phyloP scores from a whole-genome alignment of 2,797 vertebrate genomes.

The Phrynocephalus guinanensis region DNA sequence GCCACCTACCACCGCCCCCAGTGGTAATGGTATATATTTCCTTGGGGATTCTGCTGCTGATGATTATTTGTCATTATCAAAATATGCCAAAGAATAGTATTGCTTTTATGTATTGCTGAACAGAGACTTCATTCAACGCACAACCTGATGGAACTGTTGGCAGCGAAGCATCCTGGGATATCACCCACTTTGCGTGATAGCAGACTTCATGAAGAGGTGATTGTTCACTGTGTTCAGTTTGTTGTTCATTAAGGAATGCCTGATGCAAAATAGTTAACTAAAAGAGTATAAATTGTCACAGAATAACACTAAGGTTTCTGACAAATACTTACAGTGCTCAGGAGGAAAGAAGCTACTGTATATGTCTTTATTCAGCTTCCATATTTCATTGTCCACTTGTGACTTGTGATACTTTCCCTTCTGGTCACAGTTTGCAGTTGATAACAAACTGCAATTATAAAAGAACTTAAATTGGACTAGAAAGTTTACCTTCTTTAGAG shows the following conservation, averaged over 20 bases:
- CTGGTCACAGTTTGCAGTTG: background rate
- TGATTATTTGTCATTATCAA: background rate
- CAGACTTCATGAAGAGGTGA: conserved; percentile 92
- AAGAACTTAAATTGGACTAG: background rate
- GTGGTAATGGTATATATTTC: background rate
- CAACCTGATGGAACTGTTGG: conserved; percentile 93
- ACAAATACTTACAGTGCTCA: background rate
- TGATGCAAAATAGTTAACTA: background rate
- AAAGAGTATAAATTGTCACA: conserved; percentile 7
- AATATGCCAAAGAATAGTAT: conserved; percentile 18
- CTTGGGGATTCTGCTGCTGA: conserved; percentile 34
- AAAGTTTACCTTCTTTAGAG: background rate
- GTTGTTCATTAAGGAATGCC: background rate
- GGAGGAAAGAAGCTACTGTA: background rate
- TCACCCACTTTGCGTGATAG: conserved; percentile 94
- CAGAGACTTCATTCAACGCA: conserved; percentile 99
- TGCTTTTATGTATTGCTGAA: conserved; percentile 52
- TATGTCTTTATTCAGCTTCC: background rate
- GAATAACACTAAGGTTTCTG: background rate
- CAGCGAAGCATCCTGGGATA: conserved; percentile 92
- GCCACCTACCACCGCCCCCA: background rate
- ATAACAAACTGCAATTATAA: background rate
- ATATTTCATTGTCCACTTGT: background rate
- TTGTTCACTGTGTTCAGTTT: conserved; percentile 36
- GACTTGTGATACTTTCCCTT: background rate